Base-by-base conservation (phyloP, 2,888 invertebrate species). In the Tipula lateralis region DNA sequence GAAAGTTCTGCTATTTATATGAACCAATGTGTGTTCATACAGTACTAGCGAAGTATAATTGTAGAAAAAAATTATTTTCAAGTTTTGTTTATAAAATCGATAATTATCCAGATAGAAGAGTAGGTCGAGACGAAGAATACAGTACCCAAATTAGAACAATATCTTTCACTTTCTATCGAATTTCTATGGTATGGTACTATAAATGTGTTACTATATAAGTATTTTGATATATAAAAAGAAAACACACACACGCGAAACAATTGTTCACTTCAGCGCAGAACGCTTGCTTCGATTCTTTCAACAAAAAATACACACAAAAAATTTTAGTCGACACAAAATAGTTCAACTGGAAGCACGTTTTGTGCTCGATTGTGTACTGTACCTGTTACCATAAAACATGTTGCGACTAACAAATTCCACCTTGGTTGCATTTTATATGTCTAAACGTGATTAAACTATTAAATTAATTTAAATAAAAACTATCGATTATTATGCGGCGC, bases 21-120 rank as follows among this genome's bases (percentile, higher is more conserved):
- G 66, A 24, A 66, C 6, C 12, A 9, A 24, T 24, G 7, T 7
- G 66, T 66, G 66, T 66, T 12, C 2, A 66, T 9, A 0, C 24
- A 24, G 24, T 66, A 9, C 66, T 66, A 66, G 66, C 66, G 66
- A 66, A 66, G 19, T 66, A 66, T 66, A 66, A 2, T 1, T 16
- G 16, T 16, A 16, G 12, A 0, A 36, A 1, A 66, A 66, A 66
- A 66, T 66, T 16, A 50, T 66, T 24, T 24, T 24, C 9, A 66
- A 66, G 66, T 66, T 66, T n/a, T 66, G 66, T 66, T 66, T 66
- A 66, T 66, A 12, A 66, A 66, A 66, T 66, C 66, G 66, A 66
- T 66, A 66, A 19, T 7, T 66, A 24, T 66, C 5, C 12, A 24
- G 66, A 50, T 19, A 5, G 13, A 39, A 39, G 19, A 66, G 66